Evolutionary conservation across 2,113 vertebrate species (phyloP).

Genomic region (Osmerus eperlanus): DNA sequence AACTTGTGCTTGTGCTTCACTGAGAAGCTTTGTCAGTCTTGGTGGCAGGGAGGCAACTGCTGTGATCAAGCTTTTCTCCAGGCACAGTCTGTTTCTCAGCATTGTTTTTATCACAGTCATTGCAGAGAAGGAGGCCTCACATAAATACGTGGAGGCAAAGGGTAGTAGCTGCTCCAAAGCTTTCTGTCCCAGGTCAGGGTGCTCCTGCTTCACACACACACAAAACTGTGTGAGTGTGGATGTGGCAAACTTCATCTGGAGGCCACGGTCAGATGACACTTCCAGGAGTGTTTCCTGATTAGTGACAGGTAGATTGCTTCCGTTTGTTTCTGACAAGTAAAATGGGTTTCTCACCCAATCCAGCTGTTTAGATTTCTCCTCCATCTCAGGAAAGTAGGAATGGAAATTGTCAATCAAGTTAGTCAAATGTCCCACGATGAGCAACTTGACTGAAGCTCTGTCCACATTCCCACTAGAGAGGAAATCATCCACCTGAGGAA

Average conservation of each 20-base stretch:
- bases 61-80: conserved; percentile 2
- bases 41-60: not conserved
- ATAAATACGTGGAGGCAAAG: not conserved
- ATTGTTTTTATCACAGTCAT: not conserved
- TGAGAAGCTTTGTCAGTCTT: not conserved
- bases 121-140: conserved; percentile 1
- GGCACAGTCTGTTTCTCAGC: conserved; percentile 12
- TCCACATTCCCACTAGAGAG: too few species aligned
- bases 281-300: conserved; percentile 7
- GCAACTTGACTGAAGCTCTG: too few species aligned
- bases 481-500: too few species aligned
- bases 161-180: not conserved
- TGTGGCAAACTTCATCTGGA: not conserved
- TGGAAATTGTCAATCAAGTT: too few species aligned
- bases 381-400: too few species aligned
- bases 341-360: too few species aligned
- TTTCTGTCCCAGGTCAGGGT: conserved; percentile 1
- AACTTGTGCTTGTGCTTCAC: not conserved
- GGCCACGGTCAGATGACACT: conserved; percentile 5
- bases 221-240: not conserved
- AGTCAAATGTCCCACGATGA: too few species aligned
- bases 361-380: too few species aligned
- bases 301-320: not conserved
- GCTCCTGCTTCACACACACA: conserved; percentile 4
- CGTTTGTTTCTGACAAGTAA: too few species aligned